These are phyloP conservation scores for Cynaeus angustus DNA, from an alignment of 2,888 invertebrate genomes.

Conservation along the genomic window DNA sequence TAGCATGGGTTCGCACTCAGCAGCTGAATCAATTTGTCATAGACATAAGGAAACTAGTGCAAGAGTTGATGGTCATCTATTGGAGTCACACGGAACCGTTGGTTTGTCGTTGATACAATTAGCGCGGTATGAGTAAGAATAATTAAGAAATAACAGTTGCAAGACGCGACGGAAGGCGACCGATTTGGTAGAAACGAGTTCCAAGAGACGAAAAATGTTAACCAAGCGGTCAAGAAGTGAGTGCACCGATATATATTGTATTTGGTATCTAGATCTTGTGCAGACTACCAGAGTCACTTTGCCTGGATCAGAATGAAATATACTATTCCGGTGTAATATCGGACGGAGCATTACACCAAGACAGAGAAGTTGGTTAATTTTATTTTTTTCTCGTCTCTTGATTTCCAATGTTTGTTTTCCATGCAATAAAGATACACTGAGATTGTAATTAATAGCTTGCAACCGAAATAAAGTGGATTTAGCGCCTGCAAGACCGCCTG, in stretches of 20 bases:
- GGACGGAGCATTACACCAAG: constrained; percentile 26
- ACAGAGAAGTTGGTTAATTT: constrained; percentile 33
- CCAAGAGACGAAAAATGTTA: constrained; percentile 22
- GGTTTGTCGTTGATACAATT: constrained; percentile 6
- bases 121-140: constrained; percentile 10
- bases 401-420: constrained; percentile 30
- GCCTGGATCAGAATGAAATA: background rate
- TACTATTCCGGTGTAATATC: constrained; percentile 38
- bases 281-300: background rate
- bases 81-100: constrained; percentile 13
- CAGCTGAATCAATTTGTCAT: background rate
- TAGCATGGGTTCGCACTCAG: too few species aligned
- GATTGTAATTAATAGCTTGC: constrained; percentile 27
- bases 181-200: constrained; percentile 43
- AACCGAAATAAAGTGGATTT: constrained; percentile 24
- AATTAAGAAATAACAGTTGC: constrained; percentile 23
- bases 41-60: background rate
- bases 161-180: constrained; percentile 26
- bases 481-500: constrained; percentile 9
- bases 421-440: constrained; percentile 25
- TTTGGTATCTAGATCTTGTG: background rate
- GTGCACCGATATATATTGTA: background rate
- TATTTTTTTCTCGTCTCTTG: constrained; percentile 24
- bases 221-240: constrained; percentile 13
- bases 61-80: constrained; percentile 3